Conservation (phyloP, 2,888 invertebrate species). For the Abrostola triplasia region DNA sequence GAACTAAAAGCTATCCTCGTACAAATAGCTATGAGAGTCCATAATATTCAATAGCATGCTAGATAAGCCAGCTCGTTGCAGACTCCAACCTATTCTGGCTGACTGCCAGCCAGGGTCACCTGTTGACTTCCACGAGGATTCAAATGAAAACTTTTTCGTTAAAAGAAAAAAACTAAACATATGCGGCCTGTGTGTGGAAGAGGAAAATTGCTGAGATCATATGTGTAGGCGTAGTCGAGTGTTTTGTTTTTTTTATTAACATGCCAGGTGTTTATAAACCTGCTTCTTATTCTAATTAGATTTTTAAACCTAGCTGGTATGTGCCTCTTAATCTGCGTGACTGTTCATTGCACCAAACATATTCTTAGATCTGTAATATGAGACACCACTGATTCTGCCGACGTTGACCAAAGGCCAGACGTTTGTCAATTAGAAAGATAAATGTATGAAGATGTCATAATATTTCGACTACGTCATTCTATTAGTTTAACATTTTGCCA, state of each 20-base stretch:
- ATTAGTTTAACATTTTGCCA: too few relatives aligned
- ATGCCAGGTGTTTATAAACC: not conserved
- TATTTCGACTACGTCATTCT: too few relatives aligned
- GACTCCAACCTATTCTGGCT: conserved; percentile 51
- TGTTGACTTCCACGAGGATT: conserved; percentile 70
- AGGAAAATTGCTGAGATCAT: conserved; percentile 8
- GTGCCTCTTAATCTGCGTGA: too few relatives aligned
- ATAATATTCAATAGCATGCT: conserved; percentile 61
- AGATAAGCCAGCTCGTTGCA: conserved; percentile 58
- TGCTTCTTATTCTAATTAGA: too few relatives aligned
- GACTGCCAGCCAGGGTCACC: conserved; percentile 72
- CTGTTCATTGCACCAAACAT: too few relatives aligned
- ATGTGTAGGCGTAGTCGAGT: conserved; percentile 4
- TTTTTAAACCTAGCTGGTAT: too few relatives aligned
- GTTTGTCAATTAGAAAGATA: too few relatives aligned
- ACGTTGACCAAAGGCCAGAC: too few relatives aligned
- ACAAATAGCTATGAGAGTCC: conserved; percentile 46
- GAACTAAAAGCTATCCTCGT: conserved; percentile 12
- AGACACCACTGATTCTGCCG: too few relatives aligned
- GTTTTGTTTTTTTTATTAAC: not conserved
- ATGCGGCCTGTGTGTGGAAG: conserved; percentile 20
- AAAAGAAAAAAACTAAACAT: conserved; percentile 1
- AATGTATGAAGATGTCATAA: too few relatives aligned
- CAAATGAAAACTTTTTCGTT: conserved; percentile 57
- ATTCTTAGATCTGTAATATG: too few relatives aligned